phyloP scores from a whole-genome alignment of 2,888 invertebrate species.

The Boloria selene region DNA sequence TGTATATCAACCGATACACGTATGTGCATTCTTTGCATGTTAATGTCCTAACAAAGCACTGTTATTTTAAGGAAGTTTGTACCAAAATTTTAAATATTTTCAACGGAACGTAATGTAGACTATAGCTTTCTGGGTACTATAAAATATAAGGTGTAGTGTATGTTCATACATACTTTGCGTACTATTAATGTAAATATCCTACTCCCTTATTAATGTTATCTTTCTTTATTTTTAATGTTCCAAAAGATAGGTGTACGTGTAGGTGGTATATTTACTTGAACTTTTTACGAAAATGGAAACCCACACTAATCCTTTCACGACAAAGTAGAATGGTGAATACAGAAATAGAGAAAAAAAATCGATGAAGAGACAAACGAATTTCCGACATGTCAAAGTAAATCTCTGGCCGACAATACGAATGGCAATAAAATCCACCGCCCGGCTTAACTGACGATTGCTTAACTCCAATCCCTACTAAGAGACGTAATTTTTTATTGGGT shows the following conservation, averaged over 20 bases:
- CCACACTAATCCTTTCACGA: constrained; percentile 39
- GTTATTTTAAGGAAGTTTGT: constrained; percentile 29
- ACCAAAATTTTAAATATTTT: constrained; percentile 9
- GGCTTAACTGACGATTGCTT: constrained; percentile 66
- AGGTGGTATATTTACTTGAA: constrained; percentile 1
- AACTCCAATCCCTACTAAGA: constrained; percentile 62
- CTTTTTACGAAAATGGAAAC: constrained; percentile 28
- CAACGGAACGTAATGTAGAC: not conserved
- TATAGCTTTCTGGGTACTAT: not conserved
- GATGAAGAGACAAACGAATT: constrained; percentile 68
- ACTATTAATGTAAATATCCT: too few species aligned
- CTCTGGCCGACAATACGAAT: constrained; percentile 78
- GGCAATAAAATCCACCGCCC: constrained; percentile 76
- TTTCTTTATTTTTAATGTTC: too few species aligned
- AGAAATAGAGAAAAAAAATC: constrained; percentile 39
- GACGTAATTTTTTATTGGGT: constrained; percentile 21
- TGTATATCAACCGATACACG: constrained; percentile 64
- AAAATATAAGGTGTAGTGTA: not conserved
- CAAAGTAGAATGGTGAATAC: constrained; percentile 38
- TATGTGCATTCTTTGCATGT: constrained; percentile 42
- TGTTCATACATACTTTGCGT: too few species aligned
- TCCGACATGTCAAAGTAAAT: constrained; percentile 78
- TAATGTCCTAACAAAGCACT: constrained; percentile 29
- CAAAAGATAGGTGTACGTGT: too few species aligned
- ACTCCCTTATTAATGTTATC: too few species aligned